A percentile compares a stretch with the other conserved stretches of the same genome.
These are phyloP conservation scores for Oceanites oceanicus DNA, from an alignment of 2,113 vertebrate species.

Conservation along the genomic window DNA sequence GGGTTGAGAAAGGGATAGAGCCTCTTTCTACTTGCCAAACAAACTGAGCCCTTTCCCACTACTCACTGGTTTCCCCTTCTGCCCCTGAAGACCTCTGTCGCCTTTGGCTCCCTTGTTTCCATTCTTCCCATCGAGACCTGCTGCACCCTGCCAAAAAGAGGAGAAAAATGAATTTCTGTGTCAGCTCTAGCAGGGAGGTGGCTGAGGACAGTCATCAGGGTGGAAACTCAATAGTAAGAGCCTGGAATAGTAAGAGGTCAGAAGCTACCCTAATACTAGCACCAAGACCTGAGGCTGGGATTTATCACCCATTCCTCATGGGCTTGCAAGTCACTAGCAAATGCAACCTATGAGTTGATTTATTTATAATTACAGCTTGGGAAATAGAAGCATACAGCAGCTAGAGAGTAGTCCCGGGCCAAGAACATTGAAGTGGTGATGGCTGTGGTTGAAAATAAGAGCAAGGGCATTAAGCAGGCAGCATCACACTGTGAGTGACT, in stretches of 20 bases:
- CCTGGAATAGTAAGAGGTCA: not conserved
- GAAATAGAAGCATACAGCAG: accelerated
- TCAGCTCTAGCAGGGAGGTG: not conserved
- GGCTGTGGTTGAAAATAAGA: not conserved
- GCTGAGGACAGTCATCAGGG: not conserved
- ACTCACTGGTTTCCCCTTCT: conserved; percentile 78
- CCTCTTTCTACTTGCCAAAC: not conserved
- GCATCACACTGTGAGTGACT: no score
- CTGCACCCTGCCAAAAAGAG: conserved; percentile 74
- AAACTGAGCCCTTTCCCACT: accelerated
- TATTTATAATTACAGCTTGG: not conserved
- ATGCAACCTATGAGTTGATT: not conserved
- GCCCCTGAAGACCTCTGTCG: conserved; percentile 78
- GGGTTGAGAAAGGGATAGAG: not conserved
- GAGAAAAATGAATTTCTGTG: not conserved
- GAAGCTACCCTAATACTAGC: not conserved
- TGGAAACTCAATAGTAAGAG: not conserved
- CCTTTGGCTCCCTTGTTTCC: conserved; percentile 85
- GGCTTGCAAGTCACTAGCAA: not conserved
- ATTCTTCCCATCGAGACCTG: conserved; percentile 78
- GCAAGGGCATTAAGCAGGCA: not conserved
- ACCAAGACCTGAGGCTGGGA: not conserved
- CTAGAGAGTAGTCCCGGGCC: not conserved
- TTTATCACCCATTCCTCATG: not conserved
- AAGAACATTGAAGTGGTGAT: no score